Percentiles rank a stretch among this genome's conserved stretches.
Evolutionary conservation across 2,797 vertebrate genomes (phyloP).

Genomic region (Lepilemur ruficaudatus): DNA sequence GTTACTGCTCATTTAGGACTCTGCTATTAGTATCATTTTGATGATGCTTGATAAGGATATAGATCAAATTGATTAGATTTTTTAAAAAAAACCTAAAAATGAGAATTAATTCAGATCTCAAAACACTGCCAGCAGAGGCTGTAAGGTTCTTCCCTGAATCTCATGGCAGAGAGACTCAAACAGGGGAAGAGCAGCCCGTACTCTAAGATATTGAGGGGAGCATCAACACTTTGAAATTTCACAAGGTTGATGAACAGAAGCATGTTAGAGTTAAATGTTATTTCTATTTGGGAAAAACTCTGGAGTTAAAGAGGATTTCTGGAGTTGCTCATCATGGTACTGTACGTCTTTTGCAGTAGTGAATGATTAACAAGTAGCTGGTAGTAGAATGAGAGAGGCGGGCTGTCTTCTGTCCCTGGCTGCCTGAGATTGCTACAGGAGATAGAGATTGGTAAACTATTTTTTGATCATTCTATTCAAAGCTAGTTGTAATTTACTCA

Average conservation of each 20-base stretch:
- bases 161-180: not conserved
- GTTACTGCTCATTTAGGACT: not conserved
- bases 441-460: not conserved
- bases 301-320: not conserved
- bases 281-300: not conserved
- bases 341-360: not conserved
- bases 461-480: constrained; percentile 45
- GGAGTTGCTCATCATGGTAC: not conserved
- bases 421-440: not conserved
- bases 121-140: not conserved
- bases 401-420: not conserved
- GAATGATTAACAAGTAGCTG: not conserved
- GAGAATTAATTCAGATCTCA: not conserved
- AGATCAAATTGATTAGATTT: not conserved
- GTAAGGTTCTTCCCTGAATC: not conserved
- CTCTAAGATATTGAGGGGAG: not conserved
- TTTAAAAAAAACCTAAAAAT: not conserved
- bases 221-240: not conserved
- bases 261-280: not conserved
- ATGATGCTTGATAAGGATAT: not conserved
- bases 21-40: not conserved
- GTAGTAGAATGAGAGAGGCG: not conserved
- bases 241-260: not conserved
- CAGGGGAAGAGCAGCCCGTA: not conserved
- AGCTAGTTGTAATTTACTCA: constrained; percentile 38